phyloP scores from a whole-genome alignment of 2,113 vertebrate species.

The Daboia siamensis region DNA sequence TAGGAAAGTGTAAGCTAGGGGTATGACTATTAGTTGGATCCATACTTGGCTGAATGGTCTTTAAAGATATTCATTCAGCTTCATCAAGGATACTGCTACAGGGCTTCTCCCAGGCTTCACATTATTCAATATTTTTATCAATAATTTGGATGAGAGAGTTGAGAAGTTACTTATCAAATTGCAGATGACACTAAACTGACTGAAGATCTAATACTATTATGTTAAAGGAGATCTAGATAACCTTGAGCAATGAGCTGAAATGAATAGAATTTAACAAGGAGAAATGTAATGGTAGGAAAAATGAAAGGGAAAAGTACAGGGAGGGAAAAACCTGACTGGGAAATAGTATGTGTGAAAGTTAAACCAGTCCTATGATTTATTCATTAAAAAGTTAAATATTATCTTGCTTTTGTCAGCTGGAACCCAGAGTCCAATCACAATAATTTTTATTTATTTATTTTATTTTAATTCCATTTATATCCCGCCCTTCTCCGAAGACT shows the following conservation, averaged over 20 bases:
- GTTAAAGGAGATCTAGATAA: neutral
- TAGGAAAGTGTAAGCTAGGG: neutral
- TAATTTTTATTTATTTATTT: too few relatives aligned
- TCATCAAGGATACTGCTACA: neutral
- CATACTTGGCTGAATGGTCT: neutral
- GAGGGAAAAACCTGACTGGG: neutral
- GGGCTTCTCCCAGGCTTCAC: neutral
- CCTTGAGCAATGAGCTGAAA: neutral
- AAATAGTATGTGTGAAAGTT: neutral
- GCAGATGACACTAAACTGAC: neutral
- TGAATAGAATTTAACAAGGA: neutral
- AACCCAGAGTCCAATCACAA: neutral
- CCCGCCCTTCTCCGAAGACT: too few relatives aligned
- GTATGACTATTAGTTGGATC: neutral
- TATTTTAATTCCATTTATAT: too few relatives aligned
- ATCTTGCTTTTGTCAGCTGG: neutral
- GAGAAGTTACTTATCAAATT: neutral
- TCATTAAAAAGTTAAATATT: neutral
- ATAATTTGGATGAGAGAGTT: neutral
- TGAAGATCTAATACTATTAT: neutral
- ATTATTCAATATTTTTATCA: neutral
- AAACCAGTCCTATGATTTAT: neutral
- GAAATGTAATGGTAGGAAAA: neutral
- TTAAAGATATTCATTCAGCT: neutral
- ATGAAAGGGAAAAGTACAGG: neutral